These are phyloP conservation scores for Polyploca ridens DNA, from an alignment of 2,888 invertebrate genomes.

Conservation along the genomic window DNA sequence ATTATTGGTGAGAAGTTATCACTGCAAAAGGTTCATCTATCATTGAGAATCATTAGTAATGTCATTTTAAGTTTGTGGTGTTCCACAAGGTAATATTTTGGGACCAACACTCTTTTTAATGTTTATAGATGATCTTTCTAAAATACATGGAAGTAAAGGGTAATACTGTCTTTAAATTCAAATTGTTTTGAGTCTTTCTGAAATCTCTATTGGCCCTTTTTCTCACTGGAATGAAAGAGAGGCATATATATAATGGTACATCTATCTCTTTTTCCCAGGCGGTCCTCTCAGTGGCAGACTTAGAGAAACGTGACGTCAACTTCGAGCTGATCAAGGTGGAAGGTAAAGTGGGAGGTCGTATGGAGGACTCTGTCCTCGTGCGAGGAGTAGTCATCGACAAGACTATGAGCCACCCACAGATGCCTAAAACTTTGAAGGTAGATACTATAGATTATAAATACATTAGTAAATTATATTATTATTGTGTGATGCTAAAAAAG, in stretches of 20 bases:
- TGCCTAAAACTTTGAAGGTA: slow-evolving; percentile 94
- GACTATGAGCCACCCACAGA: slow-evolving; percentile 99
- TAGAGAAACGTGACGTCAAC: slow-evolving; percentile 97
- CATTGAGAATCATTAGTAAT: too few species aligned
- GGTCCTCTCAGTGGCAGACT: slow-evolving; percentile 97
- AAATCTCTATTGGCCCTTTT: too few species aligned
- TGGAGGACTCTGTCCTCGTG: slow-evolving; percentile 98
- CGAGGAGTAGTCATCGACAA: slow-evolving; percentile 99
- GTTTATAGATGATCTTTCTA: neutral
- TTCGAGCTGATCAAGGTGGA: slow-evolving; percentile 99
- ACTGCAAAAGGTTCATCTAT: too few species aligned
- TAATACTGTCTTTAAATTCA: too few species aligned
- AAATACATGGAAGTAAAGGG: neutral
- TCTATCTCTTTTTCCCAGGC: slow-evolving; percentile 84
- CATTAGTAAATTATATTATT: too few species aligned
- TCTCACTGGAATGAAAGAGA: too few species aligned
- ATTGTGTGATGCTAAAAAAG: neutral
- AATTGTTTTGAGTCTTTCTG: neutral
- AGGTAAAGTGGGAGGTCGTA: slow-evolving; percentile 97
- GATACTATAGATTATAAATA: neutral
- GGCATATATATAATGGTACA: too few species aligned
- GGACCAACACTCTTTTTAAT: neutral
- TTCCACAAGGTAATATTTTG: neutral
- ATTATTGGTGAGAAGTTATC: too few species aligned
- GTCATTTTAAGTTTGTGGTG: too few species aligned